Evolutionary conservation across 2,888 invertebrate species (phyloP).

Genomic region (Drosophila stalkeri): DNA sequence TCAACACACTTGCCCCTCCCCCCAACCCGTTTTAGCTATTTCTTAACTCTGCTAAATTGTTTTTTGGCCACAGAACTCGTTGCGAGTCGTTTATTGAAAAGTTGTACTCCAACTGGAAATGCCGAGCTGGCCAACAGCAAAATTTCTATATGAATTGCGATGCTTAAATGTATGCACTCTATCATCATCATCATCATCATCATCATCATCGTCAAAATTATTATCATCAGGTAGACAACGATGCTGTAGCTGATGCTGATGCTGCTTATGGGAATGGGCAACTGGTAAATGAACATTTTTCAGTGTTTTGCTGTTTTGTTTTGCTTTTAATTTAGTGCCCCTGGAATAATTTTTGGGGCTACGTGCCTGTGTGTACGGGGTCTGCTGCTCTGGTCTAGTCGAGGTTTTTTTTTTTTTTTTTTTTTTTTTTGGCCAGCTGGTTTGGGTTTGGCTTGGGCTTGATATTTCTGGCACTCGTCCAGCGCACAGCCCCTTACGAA

Average conservation of each 20-base stretch:
- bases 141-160: slow-evolving; percentile 62
- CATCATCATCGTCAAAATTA: slow-evolving; percentile 27
- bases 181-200: slow-evolving; percentile 32
- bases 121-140: slow-evolving; percentile 35
- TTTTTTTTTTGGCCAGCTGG: neutral
- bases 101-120: slow-evolving; percentile 47
- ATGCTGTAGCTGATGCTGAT: neutral
- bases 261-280: slow-evolving; percentile 28
- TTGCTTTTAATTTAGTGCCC: slow-evolving; percentile 76
- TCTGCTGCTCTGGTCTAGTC: neutral
- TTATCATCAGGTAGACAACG: slow-evolving; percentile 5
- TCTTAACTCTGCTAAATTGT: slow-evolving; percentile 53
- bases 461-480: slow-evolving; percentile 39
- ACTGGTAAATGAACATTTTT: slow-evolving; percentile 68
- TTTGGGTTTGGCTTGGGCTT: too few species aligned
- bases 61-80: slow-evolving; percentile 54
- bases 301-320: slow-evolving; percentile 46
- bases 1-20: neutral
- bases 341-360: slow-evolving; percentile 33
- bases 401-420: too few species aligned
- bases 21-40: neutral
- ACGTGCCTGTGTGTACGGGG: slow-evolving; percentile 37
- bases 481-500: slow-evolving; percentile 72
- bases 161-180: slow-evolving; percentile 41
- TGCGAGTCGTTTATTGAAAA: slow-evolving; percentile 76